Conservation (phyloP, 92 coral and sea anemone genomes). For the Porites divaricata region DNA sequence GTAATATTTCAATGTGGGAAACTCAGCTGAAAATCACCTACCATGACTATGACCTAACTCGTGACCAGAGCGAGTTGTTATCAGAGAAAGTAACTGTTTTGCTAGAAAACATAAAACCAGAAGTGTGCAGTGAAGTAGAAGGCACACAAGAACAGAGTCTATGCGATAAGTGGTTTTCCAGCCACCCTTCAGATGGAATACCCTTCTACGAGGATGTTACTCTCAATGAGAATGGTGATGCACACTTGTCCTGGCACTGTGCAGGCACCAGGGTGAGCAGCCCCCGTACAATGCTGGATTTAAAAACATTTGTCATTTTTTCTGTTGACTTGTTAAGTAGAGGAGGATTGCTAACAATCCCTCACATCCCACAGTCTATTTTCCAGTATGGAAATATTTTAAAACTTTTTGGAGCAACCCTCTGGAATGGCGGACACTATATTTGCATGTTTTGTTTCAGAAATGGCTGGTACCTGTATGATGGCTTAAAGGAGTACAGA, state of each 20-base stretch:
- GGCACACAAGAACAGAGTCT: slow-evolving; percentile 53
- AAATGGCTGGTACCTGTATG: slow-evolving; percentile 59
- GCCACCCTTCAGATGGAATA: slow-evolving; percentile 28
- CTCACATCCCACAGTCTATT: slow-evolving; percentile 41
- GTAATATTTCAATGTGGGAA: slow-evolving; percentile 55
- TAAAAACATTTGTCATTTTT: slow-evolving; percentile 55
- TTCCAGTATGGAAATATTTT: slow-evolving; percentile 28
- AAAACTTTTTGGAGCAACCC: slow-evolving; percentile 55
- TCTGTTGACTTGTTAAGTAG: slow-evolving; percentile 74
- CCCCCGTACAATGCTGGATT: slow-evolving; percentile 44
- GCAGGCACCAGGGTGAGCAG: slow-evolving; percentile 54
- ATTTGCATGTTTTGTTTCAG: slow-evolving; percentile 46
- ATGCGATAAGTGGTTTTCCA: slow-evolving; percentile 46
- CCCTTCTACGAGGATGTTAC: slow-evolving; percentile 41
- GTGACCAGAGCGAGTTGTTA: slow-evolving; percentile 12
- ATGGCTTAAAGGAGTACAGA: slow-evolving; percentile 58
- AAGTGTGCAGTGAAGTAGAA: neutral
- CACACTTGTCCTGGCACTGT: slow-evolving; percentile 66
- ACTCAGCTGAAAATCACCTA: slow-evolving; percentile 52
- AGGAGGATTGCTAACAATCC: slow-evolving; percentile 54
- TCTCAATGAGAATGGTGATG: slow-evolving; percentile 35
- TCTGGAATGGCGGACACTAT: slow-evolving; percentile 68
- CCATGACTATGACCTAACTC: slow-evolving; percentile 37
- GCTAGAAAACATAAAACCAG: slow-evolving; percentile 35
- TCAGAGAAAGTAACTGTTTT: slow-evolving; percentile 28